Base-by-base conservation (phyloP, 1,140 invertebrate genomes). In the Magallana ariakensis region DNA sequence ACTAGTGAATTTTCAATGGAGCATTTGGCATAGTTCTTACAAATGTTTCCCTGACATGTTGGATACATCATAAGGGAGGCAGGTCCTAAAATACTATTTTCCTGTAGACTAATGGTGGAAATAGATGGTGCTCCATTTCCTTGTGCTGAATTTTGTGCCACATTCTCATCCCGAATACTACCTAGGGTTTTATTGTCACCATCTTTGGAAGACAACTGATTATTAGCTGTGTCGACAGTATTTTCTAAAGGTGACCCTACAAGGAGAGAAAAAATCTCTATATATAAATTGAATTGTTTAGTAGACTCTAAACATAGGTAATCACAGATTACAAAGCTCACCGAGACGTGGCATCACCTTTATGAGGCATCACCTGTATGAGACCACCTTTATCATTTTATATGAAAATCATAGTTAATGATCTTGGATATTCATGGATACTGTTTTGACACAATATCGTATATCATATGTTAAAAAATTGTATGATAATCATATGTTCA, bases 31-130 rank as follows among this genome's bases (percentile, higher is more conserved):
- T 91, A 90, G 81, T 93, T 92, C 66, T 90, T 60, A 85, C 93
- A 93, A 26, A 88, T 82, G 54, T 90, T 85, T 5, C 85, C 87
- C 82, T 87, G 82, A 91, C 91, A 96, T 94, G 75, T 94, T 93
- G 80, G 93, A 92, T n/a, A 94, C 13, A 54, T 57, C 53, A 86
- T 66, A 53, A 88, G 54, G 22, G 86, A 22, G 46, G 86, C 11
- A n/a, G 58, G 58, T 7, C 58, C 58, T 19, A 62, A 19, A n/a
- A 62, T 16, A 16, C 5, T 62, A 19, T 62, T 62, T 46, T 46
- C 33, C 2, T 46, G 33, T 46, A 46, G 33, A 46, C 33, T 46
- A 46, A 46, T 46, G 33, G 33, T n/a, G n/a, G 58, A 16, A 60
- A 16, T 10, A 58, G 57, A 58, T 10, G 16, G 16, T 13, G n/a